Evolutionary conservation across 2,113 vertebrate species (phyloP).

Genomic region (Ptychochromis oligacanthus): DNA sequence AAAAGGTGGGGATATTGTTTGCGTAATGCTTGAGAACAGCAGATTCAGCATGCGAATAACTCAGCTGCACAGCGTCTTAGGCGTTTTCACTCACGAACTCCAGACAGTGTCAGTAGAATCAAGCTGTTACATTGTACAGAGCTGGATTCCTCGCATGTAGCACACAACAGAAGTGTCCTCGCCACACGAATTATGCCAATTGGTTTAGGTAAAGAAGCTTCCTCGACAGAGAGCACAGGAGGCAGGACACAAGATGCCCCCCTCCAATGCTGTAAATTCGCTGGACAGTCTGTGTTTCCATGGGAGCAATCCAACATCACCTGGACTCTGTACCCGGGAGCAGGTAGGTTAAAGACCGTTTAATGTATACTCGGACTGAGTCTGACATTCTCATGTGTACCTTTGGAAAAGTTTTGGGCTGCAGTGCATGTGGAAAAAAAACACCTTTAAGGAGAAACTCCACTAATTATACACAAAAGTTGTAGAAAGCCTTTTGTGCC

Average conservation of each 20-base stretch:
- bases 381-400: neutral
- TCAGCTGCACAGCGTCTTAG: neutral
- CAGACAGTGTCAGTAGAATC: neutral
- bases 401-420: neutral
- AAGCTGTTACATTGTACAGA: neutral
- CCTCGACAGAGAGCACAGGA: neutral
- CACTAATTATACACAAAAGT: neutral
- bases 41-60: neutral
- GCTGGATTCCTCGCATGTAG: neutral
- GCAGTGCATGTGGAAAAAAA: neutral
- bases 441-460: neutral
- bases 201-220: too few species aligned
- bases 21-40: neutral
- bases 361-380: neutral
- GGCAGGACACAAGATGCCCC: neutral
- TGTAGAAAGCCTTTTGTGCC: neutral
- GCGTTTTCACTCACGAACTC: neutral
- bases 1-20: neutral
- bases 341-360: neutral
- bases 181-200: too few species aligned
- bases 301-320: neutral
- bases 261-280: neutral
- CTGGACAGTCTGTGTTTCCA: accelerated
- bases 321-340: neutral
- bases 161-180: too few species aligned